These are phyloP conservation scores for Pampus argenteus DNA, from an alignment of 2,797 vertebrate genomes.

Conservation along the genomic window DNA sequence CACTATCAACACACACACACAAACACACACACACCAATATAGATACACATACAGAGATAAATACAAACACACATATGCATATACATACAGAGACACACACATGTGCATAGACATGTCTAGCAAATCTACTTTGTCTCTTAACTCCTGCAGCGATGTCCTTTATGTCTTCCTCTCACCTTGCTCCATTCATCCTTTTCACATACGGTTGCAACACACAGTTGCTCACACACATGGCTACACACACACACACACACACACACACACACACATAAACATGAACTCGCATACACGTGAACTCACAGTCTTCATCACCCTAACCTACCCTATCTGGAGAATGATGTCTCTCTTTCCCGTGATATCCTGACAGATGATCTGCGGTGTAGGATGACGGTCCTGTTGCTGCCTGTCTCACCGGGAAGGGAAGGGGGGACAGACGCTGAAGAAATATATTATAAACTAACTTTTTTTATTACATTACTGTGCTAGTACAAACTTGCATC, in stretches of 20 bases:
- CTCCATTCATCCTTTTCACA: conserved; percentile 28
- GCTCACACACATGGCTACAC: not conserved
- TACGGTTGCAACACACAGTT: conserved; percentile 26
- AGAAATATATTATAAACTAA: conserved; percentile 24
- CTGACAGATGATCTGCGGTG: conserved; percentile 80
- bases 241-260: conserved; percentile 16
- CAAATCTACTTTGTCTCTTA: conserved; percentile 25
- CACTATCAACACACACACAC: conserved; percentile 69
- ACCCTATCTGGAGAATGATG: conserved; percentile 71
- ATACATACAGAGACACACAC: conserved; percentile 1
- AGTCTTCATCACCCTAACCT: conserved; percentile 63
- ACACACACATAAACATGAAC: conserved; percentile 26
- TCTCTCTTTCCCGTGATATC: conserved; percentile 74
- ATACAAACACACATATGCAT: not conserved
- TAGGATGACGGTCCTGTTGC: conserved; percentile 74
- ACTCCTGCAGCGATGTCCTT: conserved; percentile 33
- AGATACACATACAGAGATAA: conserved; percentile 3
- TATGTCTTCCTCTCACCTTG: conserved; percentile 54
- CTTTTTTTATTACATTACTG: conserved; percentile 8
- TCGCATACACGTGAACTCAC: conserved; percentile 45
- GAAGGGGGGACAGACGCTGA: not conserved
- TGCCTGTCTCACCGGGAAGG: conserved; percentile 59
- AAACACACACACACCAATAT: conserved; percentile 21
- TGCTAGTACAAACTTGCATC: not conserved
- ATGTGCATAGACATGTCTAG: conserved; percentile 22